Base-by-base conservation (phyloP, 2,888 invertebrate species). In the Cheilosia scutellata region DNA sequence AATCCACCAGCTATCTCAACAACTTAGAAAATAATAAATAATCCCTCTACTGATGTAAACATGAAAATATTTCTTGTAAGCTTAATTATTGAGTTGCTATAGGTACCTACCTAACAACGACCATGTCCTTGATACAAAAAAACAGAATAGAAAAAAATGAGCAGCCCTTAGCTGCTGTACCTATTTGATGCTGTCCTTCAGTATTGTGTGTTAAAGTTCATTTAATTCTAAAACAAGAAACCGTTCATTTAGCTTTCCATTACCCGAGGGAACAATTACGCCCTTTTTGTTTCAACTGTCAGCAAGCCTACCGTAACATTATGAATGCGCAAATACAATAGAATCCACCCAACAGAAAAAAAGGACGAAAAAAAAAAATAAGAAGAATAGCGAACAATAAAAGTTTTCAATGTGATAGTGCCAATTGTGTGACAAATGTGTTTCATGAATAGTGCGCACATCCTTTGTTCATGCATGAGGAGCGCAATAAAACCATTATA, bases 401-500 rank as follows among this genome's bases (percentile, higher is more conserved):
- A 31, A 75, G 47, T 55, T 40, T 74, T 68, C 47, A 74, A 62
- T 74, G 66, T 29, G 55, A 58, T 74, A 66, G 5, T 62, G 44
- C 66, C 80, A 74, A 74, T 80, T 80, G 79, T 68, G 74, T 62
- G 75, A 68, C 66, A 80, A 80, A 80, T 80, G 60, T 74, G 40
- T 68, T 68, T 20, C 16, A 42, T 58, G n/a, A 9, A 47, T 58
- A 57, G 58, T 37, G 33, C 25, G 47, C 27, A 51, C 51, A 58
- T 71, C 58, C 47, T 37, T 58, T 71, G 27, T 47, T 58, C 57
- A 47, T 71, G 58, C 57, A 57, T 70, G 47, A n/a, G 44, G 44
- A 57, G 29, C 11, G 57, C 57, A 57, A 44, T 57, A 57, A 31
- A 57, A 20, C 6, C 16, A 31, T 16, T 40, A 20, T 31, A n/a